Evolutionary conservation across 1,140 invertebrate genomes (phyloP).

Genomic region (Nasonia giraulti): DNA sequence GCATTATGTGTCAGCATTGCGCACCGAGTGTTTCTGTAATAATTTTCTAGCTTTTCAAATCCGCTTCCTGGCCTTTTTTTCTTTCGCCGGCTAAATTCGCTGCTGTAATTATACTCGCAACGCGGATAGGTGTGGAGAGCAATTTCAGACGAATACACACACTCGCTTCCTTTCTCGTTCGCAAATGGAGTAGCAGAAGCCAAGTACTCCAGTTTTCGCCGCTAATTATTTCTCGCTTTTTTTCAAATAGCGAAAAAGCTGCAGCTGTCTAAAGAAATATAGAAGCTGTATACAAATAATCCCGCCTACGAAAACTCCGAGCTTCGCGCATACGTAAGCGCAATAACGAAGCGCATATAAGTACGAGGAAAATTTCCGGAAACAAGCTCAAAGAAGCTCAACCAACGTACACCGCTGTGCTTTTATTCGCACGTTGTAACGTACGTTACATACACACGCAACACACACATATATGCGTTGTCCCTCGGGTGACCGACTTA

Average conservation of each 20-base stretch:
- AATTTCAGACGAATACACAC: background rate
- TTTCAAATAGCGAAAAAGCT: background rate
- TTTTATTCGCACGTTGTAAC: background rate
- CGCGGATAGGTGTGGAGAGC: background rate
- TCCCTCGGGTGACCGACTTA: conserved; percentile 23
- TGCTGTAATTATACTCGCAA: background rate
- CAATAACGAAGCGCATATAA: background rate
- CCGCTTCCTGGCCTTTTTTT: background rate
- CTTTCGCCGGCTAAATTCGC: background rate
- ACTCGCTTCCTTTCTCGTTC: background rate
- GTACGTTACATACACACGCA: background rate
- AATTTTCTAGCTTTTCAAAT: background rate
- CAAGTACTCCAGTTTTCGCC: background rate
- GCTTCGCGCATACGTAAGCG: too few species aligned
- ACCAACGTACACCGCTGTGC: background rate
- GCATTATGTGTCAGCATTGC: background rate
- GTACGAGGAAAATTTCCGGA: background rate
- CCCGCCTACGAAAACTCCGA: too few species aligned
- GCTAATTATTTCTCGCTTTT: background rate
- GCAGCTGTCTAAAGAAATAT: too few species aligned
- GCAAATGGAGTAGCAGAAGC: background rate
- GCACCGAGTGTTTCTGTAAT: background rate
- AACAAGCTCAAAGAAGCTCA: background rate
- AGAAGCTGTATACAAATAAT: too few species aligned
- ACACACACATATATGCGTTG: background rate